Evolutionary conservation across 2,113 vertebrate species (phyloP), one percentile per base, ranked within the genome.

Genomic region (Sturnus vulgaris): DNA sequence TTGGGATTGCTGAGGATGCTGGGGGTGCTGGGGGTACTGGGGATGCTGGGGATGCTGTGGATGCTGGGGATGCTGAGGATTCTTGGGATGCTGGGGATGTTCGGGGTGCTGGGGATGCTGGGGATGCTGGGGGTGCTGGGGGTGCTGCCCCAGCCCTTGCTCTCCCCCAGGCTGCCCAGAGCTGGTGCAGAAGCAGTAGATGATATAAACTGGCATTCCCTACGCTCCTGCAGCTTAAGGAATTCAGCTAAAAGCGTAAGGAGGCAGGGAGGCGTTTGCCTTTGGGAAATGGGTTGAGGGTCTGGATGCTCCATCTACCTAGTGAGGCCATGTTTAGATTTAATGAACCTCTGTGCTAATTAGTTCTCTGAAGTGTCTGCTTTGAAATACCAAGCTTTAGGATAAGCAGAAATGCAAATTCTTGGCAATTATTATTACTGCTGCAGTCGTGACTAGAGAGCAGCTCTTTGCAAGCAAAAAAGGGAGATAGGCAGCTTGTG

Each of bases 321-420:
- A 47, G 64, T 1, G 2, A 84, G 17, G 39, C 17, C 22, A 9
- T 80, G 55, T 90, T 88, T 63, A 85, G 66, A 33, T 85, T 95
- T 91, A 95, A 94, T 91, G 75, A 95, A 78, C 12, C 42, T n/a
- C 14, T 55, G 63, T n/a, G 65, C 35, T 91, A 95, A 95, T 97
- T 80, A 91, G 66, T 53, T 66, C 78, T 82, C 87, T 69, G 84
- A 91, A 94, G 63, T 52, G 42, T 66, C 73, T 91, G 53, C 65
- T 92, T 82, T 89, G 87, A 94, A 95, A 95, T 72, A 55, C 4
- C 37, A 63, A 55, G 89, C 73, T 85, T 85, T 55, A 76, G 63
- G 42, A 89, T 37, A 80, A 92, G n/a, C 35, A 95, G 89, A 91
- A 92, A 87, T 77, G 84, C 70, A 87, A 84, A 95, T 92, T 79